A percentile compares a stretch with the other conserved stretches of the same genome.
Conservation (phyloP, 2,888 invertebrate species). For the Plagodis dolabraria region DNA sequence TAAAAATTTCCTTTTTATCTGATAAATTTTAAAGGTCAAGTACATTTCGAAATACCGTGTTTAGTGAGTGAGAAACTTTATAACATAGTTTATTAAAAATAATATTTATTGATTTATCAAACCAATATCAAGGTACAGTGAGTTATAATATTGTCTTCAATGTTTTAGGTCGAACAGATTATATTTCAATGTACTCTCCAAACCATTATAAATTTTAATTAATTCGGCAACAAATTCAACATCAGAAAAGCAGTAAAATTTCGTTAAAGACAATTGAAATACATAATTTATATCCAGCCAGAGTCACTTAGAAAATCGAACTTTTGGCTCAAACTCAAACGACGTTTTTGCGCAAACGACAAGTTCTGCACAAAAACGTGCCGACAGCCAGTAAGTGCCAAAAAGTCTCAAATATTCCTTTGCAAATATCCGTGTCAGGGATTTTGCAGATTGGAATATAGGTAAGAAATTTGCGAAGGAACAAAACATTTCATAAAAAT, state of each 20-base stretch:
- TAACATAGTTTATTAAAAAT: too few species aligned
- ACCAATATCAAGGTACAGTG: too few species aligned
- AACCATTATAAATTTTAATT: not conserved
- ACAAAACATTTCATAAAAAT: conserved; percentile 36
- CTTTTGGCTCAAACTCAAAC: conserved; percentile 20
- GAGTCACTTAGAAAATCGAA: conserved; percentile 10
- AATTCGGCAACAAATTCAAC: too few species aligned
- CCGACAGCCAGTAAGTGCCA: conserved; percentile 16
- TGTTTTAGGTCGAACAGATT: too few species aligned
- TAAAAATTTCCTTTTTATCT: too few species aligned
- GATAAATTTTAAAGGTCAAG: too few species aligned
- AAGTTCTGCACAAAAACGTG: conserved; percentile 18
- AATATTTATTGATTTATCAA: too few species aligned
- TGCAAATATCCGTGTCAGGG: conserved; percentile 30
- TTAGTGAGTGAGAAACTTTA: too few species aligned
- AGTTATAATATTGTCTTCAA: too few species aligned
- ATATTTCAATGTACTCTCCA: too few species aligned
- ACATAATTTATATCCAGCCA: conserved; percentile 6
- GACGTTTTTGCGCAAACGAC: not conserved
- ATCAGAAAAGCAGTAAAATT: too few species aligned
- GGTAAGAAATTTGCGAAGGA: conserved; percentile 26
- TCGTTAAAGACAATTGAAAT: not conserved
- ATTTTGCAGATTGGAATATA: conserved; percentile 31
- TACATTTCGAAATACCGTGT: too few species aligned
- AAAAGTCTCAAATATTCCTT: conserved; percentile 16